Conservation (phyloP, 2,888 invertebrate species). For the Cantharis rustica region DNA sequence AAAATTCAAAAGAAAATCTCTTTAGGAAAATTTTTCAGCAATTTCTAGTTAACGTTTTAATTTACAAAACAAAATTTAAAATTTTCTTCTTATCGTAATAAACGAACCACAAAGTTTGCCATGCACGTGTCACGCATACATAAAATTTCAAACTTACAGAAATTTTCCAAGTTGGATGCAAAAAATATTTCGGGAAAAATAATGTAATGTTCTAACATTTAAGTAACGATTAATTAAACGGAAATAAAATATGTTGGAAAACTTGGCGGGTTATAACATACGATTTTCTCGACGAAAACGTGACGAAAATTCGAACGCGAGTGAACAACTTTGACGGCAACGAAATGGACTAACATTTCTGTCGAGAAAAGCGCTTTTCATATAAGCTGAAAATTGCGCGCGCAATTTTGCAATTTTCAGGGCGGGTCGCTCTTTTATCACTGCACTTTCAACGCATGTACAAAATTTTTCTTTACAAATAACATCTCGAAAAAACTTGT, state of each 20-base stretch:
- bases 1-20: not conserved
- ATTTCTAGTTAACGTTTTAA: not conserved
- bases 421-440: constrained; percentile 19
- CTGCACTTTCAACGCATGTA: constrained; percentile 12
- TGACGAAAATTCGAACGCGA: constrained; percentile 6
- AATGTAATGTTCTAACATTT: not conserved
- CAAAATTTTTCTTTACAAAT: not conserved
- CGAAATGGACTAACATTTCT: constrained; percentile 17
- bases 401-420: constrained; percentile 18
- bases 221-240: not conserved
- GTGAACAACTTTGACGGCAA: constrained; percentile 5
- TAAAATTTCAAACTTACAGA: not conserved
- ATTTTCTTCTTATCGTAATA: not conserved
- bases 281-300: not conserved
- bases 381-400: constrained; percentile 19
- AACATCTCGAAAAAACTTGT: not conserved
- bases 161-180: not conserved
- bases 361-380: constrained; percentile 12
- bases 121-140: not conserved
- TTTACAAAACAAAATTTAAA: not conserved
- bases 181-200: not conserved
- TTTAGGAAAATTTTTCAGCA: not conserved
- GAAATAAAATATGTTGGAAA: not conserved
- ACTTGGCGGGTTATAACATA: not conserved
- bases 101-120: not conserved